Base-by-base conservation (phyloP, 2,113 vertebrate species). In the Triplophysa dalaica region DNA sequence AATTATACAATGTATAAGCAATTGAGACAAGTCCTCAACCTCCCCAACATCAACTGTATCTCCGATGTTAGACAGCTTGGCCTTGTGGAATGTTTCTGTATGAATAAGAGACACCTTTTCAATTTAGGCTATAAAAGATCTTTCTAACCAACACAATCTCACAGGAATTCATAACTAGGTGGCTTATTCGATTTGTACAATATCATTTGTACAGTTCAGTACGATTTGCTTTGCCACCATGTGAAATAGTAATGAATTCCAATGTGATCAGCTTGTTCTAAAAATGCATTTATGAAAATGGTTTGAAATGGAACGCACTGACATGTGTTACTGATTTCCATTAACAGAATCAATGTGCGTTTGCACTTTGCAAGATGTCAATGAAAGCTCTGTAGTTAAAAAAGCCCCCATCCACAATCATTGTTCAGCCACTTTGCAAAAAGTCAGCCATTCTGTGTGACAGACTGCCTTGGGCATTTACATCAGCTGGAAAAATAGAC, bases 351-450 rank as follows among this genome's bases (percentile, higher is more conserved):
- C 63, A 24, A 80, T 80, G 73, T 41, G 50, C 22, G 52, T 29
- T 21, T 50, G 69, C 60, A 26, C 33, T 61, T 45, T 43, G 7
- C 14, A 50, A 70, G 56, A 68, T 9, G 24, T 41, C 66, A 81
- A 63, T 83, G 68, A 80, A 69, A 75, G 79, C 52, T 6, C 61
- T 65, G 61, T 83, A 77, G 48, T 80, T 50, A 79, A 75, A 64
- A 65, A 66, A 52, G 72, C 66, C 69, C 60, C 22, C 29, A 64
- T 48, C 41, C 58, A 60, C 24, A 75, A 64, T 69, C 56, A 50
- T 78, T 73, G 24, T 41, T 26, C 33, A 64, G n/a, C 41, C 21
- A 48, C 12, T 29, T 29, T 81, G 21, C 69, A 61, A 14, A 2
- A 56, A 63, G 33, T 50, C 73, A 75, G 41, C 38, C 73, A 62